Percentiles rank a stretch among this genome's conserved stretches.
These are phyloP conservation scores for Epistrophella euchroma DNA, from an alignment of 2,888 invertebrate species.

Conservation along the genomic window DNA sequence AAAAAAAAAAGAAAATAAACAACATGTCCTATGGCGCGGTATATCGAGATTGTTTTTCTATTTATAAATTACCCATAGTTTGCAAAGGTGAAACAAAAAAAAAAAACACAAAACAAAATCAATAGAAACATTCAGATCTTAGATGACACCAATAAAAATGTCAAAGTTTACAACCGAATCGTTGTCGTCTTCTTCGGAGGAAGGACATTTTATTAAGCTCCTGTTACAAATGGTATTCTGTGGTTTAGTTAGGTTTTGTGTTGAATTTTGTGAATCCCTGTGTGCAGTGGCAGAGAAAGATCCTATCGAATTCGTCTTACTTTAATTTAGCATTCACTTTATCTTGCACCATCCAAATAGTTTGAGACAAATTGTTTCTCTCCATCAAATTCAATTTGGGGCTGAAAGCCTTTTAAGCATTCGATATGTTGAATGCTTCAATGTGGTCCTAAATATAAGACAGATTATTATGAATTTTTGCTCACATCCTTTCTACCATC, in stretches of 20 bases:
- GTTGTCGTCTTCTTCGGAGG: neutral
- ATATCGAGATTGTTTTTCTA: neutral
- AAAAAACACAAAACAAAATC: slow-evolving; percentile 34
- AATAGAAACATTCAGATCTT: slow-evolving; percentile 23
- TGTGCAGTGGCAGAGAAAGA: neutral
- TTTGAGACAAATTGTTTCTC: neutral
- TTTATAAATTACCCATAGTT: slow-evolving; percentile 2
- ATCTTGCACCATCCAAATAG: neutral
- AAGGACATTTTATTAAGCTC: slow-evolving; percentile 52
- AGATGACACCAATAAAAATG: slow-evolving; percentile 30
- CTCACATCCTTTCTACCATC: neutral
- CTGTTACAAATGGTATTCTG: slow-evolving; percentile 17
- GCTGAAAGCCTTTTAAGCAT: slow-evolving; percentile 8
- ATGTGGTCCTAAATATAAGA: neutral
- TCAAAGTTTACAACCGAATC: slow-evolving; percentile 47
- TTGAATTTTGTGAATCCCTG: neutral
- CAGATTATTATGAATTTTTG: slow-evolving; percentile 19
- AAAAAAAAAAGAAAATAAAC: neutral
- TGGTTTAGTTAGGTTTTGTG: neutral
- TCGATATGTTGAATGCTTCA: slow-evolving; percentile 16
- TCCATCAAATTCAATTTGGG: neutral
- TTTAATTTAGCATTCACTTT: neutral
- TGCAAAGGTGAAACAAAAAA: neutral
- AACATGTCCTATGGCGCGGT: neutral
- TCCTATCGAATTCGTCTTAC: slow-evolving; percentile 1